phyloP scores from a whole-genome alignment of 2,113 vertebrate genomes.

The Loxodonta africana region DNA sequence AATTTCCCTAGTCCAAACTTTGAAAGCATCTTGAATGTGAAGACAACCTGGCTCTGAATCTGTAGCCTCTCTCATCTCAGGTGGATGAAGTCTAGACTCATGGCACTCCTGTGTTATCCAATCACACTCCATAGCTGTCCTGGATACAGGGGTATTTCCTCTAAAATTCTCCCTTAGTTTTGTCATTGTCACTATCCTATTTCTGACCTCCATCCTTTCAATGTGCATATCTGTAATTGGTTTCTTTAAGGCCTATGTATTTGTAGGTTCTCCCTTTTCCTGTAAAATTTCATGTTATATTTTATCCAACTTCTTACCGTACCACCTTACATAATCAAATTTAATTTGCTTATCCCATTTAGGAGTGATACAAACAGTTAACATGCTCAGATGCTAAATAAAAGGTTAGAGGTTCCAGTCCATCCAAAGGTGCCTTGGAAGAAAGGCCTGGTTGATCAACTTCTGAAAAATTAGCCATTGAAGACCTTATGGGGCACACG shows the following conservation, averaged over 20 bases:
- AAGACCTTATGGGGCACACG: no score
- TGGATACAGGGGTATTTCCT: background rate
- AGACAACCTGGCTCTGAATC: background rate
- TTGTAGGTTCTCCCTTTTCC: background rate
- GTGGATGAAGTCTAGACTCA: background rate
- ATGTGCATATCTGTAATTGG: background rate
- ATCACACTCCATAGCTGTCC: background rate
- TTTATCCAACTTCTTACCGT: background rate
- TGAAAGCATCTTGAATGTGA: background rate
- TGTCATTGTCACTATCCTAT: background rate
- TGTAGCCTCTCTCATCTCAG: background rate
- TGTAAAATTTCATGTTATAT: background rate
- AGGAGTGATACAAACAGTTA: no score
- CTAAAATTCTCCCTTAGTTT: background rate
- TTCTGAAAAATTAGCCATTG: no score
- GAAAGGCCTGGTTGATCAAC: no score
- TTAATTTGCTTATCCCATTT: background rate
- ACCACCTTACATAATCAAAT: background rate
- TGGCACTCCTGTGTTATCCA: background rate
- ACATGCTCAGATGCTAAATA: no score
- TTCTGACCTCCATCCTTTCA: background rate
- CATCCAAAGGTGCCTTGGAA: no score
- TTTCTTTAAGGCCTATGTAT: background rate
- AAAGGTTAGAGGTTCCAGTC: no score
- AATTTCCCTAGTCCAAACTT: background rate